Percentiles rank a stretch among this genome's conserved stretches.
These are phyloP conservation scores for Girardinichthys multiradiatus DNA, from an alignment of 2,113 vertebrate genomes.

Conservation along the genomic window DNA sequence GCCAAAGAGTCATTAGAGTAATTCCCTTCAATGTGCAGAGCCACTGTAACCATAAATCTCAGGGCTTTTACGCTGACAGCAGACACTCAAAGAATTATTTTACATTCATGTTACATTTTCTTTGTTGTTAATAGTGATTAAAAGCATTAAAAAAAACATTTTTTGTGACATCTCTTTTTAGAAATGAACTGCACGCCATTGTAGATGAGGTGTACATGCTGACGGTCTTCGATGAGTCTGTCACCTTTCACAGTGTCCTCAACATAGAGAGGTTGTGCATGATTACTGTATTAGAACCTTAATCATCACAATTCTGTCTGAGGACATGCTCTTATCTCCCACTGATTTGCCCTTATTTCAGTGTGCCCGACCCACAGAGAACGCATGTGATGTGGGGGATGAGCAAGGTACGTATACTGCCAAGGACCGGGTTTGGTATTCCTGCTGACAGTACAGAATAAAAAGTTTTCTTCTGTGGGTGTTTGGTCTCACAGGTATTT, in stretches of 20 bases:
- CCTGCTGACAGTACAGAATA: constrained; percentile 6
- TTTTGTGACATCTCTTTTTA: constrained; percentile 57
- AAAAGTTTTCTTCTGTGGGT: constrained; percentile 4
- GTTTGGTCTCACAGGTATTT: constrained; percentile 13
- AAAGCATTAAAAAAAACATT: constrained; percentile 16
- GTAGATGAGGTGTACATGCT: constrained; percentile 98
- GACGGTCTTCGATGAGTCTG: constrained; percentile 88
- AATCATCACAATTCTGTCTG: constrained; percentile 35
- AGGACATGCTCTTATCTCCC: constrained; percentile 42
- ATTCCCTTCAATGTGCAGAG: constrained; percentile 29
- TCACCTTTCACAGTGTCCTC: constrained; percentile 88
- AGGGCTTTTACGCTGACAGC: constrained; percentile 36
- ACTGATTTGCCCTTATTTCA: constrained; percentile 71
- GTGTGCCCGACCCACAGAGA: constrained; percentile 94
- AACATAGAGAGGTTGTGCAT: constrained; percentile 86
- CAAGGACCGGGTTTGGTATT: constrained; percentile 13
- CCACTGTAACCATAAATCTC: constrained; percentile 59
- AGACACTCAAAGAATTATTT: constrained; percentile 4
- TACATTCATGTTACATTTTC: constrained; percentile 27
- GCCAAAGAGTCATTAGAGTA: constrained; percentile 39
- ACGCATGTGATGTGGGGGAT: constrained; percentile 95
- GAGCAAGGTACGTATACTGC: constrained; percentile 87
- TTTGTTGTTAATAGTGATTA: constrained; percentile 24
- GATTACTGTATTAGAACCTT: constrained; percentile 30
- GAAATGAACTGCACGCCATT: constrained; percentile 89